These are phyloP conservation scores for Mesodorylaimus sp. DNA, from an alignment of 2,888 invertebrate genomes.

Conservation along the genomic window DNA sequence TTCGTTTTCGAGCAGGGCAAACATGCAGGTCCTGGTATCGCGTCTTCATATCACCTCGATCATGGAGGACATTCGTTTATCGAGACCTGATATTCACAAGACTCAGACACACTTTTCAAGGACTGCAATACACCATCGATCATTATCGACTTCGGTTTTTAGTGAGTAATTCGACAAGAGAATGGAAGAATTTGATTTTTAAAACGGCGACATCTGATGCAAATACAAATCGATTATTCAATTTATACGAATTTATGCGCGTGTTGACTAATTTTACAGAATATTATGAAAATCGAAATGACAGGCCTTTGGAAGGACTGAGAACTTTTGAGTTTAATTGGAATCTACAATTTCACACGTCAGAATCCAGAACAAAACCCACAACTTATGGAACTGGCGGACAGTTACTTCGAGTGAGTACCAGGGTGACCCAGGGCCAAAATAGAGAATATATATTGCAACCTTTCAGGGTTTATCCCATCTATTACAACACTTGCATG, in stretches of 20 bases:
- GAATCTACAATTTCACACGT: constrained; percentile 20
- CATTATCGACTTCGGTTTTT: constrained; percentile 51
- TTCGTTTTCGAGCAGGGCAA: too few relatives aligned
- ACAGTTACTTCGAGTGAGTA: too few relatives aligned
- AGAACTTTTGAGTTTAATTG: constrained; percentile 18
- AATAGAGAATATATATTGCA: background rate
- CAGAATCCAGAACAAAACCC: constrained; percentile 14
- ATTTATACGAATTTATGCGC: constrained; percentile 63
- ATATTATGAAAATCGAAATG: constrained; percentile 14
- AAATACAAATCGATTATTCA: constrained; percentile 66
- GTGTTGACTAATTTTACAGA: constrained; percentile 42
- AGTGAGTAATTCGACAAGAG: constrained; percentile 46
- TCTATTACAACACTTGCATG: constrained; percentile 47
- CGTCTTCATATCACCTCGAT: constrained; percentile 50
- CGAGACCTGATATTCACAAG: constrained; percentile 54
- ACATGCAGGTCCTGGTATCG: too few relatives aligned
- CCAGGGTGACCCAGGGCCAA: constrained; percentile 12
- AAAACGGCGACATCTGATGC: constrained; percentile 51
- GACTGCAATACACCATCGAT: constrained; percentile 58
- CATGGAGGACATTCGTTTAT: constrained; percentile 55
- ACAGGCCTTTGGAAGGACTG: constrained; percentile 14
- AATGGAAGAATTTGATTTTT: constrained; percentile 48
- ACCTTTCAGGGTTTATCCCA: constrained; percentile 31
- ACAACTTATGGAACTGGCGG: constrained; percentile 58
- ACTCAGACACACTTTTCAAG: constrained; percentile 57